Evolutionary conservation across 2,797 vertebrate genomes (phyloP), one percentile per base, ranked within the genome.

Genomic region (Schizothorax lantsangensis): DNA sequence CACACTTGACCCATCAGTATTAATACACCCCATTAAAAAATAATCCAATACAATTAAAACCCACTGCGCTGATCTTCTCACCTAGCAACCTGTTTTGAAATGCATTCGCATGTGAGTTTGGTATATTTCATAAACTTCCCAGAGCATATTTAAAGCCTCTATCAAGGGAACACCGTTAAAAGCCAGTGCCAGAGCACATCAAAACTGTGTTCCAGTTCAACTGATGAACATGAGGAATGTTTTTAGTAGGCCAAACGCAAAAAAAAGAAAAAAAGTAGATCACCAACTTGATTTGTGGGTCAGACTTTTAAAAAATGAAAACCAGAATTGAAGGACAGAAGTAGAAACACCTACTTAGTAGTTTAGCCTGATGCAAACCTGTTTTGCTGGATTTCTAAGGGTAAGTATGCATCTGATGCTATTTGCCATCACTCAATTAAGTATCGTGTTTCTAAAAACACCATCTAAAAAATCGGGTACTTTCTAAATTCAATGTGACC

Each of bases 211-310:
- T 93, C 91, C 86, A 91, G 33, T 92, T 93, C 26, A 21, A 88
- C 83, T 85, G 87, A 89, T 85, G 88, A 89, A 85, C 72, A 54
- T 85, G 87, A 79, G 73, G 83, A 52, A 40, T 38, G 49, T 84
- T 84, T 92, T 93, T 93, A 91, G 43, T 94, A 88, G 92, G 90
- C 89, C 91, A 91, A 57, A 82, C 88, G 74, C 72, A 91, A 91
- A 90, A 88, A 88, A 85, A 62, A 59, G 15, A n/a, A 40, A 36
- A 73, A 87, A 93, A 94, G 89, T 91, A 91, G 91, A 93, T 93
- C 92, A 92, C 82, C 88, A 89, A 88, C 89, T 92, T 87, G 81
- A 86, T 88, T 91, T 90, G 71, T 89, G 81, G 91, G 88, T 89
- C 54, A 91, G 73, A 86, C 68, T 86, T 91, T 87, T 45, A 79